Percentiles rank a stretch among this genome's conserved stretches.
These are phyloP conservation scores for Haliaeetus leucogaster DNA, from an alignment of 2,113 vertebrate species.

Conservation along the genomic window DNA sequence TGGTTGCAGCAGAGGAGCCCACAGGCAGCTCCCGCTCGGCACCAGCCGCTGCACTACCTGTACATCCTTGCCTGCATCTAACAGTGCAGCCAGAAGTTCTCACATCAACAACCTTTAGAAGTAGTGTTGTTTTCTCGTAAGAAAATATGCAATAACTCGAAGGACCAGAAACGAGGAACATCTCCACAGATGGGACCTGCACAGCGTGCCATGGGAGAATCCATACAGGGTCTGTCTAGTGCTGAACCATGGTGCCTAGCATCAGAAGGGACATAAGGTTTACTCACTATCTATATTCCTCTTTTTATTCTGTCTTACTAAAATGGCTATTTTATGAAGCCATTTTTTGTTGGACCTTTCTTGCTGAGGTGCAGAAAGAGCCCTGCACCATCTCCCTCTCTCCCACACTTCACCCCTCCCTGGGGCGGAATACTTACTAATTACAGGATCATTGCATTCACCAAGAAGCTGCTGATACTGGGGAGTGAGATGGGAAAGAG, in stretches of 20 bases:
- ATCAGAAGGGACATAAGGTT: not conserved
- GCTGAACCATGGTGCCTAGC: not conserved
- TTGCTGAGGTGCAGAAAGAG: not conserved
- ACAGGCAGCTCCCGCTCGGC: rapidly evolving
- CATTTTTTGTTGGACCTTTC: not conserved
- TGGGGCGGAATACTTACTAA: not conserved
- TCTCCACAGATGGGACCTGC: not conserved
- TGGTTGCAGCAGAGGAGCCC: not conserved
- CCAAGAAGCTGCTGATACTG: not conserved
- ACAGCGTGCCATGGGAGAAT: not conserved
- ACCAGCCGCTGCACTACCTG: not conserved
- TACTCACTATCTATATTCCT: not conserved
- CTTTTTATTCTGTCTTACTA: not conserved
- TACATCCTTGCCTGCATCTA: not conserved
- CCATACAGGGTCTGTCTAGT: not conserved
- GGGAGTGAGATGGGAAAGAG: not conserved
- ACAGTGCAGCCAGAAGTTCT: not conserved
- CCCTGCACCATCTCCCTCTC: not conserved
- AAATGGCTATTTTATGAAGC: not conserved
- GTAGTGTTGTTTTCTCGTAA: not conserved
- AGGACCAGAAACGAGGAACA: not conserved
- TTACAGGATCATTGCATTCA: not conserved
- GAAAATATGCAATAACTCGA: not conserved
- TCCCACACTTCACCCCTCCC: not conserved
- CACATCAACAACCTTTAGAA: not conserved